A percentile compares a stretch with the other conserved stretches of the same genome.
These are phyloP conservation scores for Thalassoma bifasciatum DNA, from an alignment of 2,113 vertebrate species.

Conservation along the genomic window DNA sequence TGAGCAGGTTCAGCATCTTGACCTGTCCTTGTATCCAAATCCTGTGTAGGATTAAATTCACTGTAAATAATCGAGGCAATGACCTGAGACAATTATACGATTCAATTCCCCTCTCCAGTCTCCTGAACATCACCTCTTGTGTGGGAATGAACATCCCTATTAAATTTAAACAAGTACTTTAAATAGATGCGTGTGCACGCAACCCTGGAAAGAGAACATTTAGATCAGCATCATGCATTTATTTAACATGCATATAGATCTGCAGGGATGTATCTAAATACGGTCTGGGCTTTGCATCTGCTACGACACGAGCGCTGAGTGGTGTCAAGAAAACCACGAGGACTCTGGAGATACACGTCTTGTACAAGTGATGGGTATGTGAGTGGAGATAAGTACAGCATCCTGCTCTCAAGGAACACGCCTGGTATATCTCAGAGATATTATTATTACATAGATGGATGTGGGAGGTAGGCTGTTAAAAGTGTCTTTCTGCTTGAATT, in stretches of 20 bases:
- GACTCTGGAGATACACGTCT: not conserved
- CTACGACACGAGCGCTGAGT: too few species aligned
- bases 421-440: not conserved
- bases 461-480: too few species aligned
- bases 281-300: not conserved
- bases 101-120: not conserved
- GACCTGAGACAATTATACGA: not conserved
- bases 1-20: not conserved
- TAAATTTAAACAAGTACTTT: not conserved
- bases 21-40: not conserved
- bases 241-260: not conserved
- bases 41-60: not conserved
- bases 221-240: conserved; percentile 4
- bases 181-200: not conserved
- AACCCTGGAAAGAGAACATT: not conserved
- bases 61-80: not conserved
- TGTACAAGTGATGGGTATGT: not conserved
- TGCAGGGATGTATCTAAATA: not conserved
- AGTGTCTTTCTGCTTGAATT: too few species aligned
- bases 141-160: not conserved
- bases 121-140: not conserved
- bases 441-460: not conserved
- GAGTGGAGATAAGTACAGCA: not conserved
- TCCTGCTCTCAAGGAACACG: not conserved
- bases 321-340: not conserved